Base-by-base conservation (phyloP, 2,888 invertebrate species). In the Nemoura dubitans region DNA sequence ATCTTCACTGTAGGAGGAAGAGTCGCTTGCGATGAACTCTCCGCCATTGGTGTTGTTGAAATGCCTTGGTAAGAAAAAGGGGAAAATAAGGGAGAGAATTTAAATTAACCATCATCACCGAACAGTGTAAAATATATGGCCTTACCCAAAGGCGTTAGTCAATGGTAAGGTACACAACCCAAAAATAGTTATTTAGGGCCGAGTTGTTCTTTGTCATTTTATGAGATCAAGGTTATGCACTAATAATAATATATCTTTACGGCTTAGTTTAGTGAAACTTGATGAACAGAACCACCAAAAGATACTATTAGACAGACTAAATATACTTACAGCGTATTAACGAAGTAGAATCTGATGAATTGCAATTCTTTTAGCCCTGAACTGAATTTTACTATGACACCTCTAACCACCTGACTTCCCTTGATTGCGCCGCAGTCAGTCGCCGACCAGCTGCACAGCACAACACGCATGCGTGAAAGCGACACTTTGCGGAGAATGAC, bases 1-100 rank as follows among this genome's bases (percentile, higher is more conserved):
- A 99, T 99, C 93, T 98, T 98, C 59, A 98, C 97, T 89, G 97
- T 94, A 86, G 97, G 97, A 91, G 96, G 96, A 21, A 90, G 90
- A 88, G 88, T 78, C 27, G 86, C 78, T 59, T 86, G 87, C 29
- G 81, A 29, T n/a, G 81, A n/a, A 16, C 26, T 27, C 28, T 81
- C 81, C 16, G 81, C 81, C 81, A 81, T 81, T 10, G 81, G 16
- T 59, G 16, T 59, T 59, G 59, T 14, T 21, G 59, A 21, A 59
- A 21, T 21, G 59, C 59, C 59, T 59, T 7, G 14, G 2, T 16
- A 1, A 16, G 21, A 59, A 59, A 59, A 7, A 59, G 59, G 3
- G 10, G 10, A 10, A 16, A 59, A 36, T 36, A 36, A 36, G 10
- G 5, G 3, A 36, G 3, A 36, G 5, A 36, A 36, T 36, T 36